Base-by-base conservation (phyloP, 2,888 invertebrate species). In the Hirudinaria manillensis region DNA sequence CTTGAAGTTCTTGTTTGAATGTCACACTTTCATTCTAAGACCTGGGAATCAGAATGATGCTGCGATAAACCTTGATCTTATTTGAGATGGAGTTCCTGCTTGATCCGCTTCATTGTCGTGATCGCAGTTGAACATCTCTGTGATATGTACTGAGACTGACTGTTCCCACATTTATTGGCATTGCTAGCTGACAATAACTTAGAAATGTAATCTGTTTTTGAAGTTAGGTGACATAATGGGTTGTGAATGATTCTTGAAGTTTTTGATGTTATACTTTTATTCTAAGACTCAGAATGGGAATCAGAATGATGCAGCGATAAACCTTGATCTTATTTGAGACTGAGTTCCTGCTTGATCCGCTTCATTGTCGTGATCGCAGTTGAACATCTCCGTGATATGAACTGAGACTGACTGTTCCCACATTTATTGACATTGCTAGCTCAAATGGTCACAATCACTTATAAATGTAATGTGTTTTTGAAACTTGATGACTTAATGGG, bases 41-140 rank as follows among this genome's bases (percentile, higher is more conserved):
- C n/a, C n/a, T n/a, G n/a, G n/a, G n/a, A n/a, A n/a, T n/a, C n/a
- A n/a, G 72, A 56, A 72, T 72, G 72, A 72, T 72, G 72, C 21
- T 24, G 55, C 55, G 61, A 73, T 73, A 34, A 73, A 56, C 73
- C 56, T 73, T 73, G 73, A 73, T 73, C 73, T 73, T 73, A 73
- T 73, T 61, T 61, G 73, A 73, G 4, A 27, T 32, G 32, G 55
- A 24, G 73, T 61, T 61, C 29, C 36, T 24, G 34, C 51, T 61
- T 13, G 32, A 19, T n/a, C 27, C 10, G 16, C 32, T 21, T 29
- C 13, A 38, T 24, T 29, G 2, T 1, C 21, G 61, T n/a, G 29
- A 19, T 29, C 16, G n/a, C 19, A 32, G 27, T 29, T 65, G 73
- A 55, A 38, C 61, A 38, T 34, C 56, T 73, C 2, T 61, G 34